Percentiles rank a stretch among this genome's conserved stretches.
Conservation (phyloP, 2,797 vertebrate genomes). For the Mallotus villosus region DNA sequence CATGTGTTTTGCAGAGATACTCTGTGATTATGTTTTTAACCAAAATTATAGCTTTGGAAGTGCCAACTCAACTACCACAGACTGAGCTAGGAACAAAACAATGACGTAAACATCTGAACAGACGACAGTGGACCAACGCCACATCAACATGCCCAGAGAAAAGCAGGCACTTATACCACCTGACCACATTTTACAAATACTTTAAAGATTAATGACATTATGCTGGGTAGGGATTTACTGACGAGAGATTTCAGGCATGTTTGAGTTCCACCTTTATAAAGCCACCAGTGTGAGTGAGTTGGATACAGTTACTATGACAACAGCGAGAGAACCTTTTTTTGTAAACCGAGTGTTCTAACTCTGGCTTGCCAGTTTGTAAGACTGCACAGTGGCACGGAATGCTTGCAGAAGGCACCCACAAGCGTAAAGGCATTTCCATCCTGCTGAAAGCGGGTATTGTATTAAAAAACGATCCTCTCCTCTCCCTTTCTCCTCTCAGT, state of each 20-base stretch:
- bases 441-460: background rate
- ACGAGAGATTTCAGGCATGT: too few species aligned
- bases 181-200: too few species aligned
- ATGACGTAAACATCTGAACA: constrained; percentile 50
- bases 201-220: too few species aligned
- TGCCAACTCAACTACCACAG: constrained; percentile 22
- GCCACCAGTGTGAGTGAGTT: background rate
- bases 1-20: constrained; percentile 17
- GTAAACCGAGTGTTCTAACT: too few species aligned
- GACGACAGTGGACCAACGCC: background rate
- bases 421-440: background rate
- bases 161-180: too few species aligned
- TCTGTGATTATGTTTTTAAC: constrained; percentile 45
- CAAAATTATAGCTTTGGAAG: constrained; percentile 47
- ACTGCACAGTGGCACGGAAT: background rate
- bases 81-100: constrained; percentile 33
- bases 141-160: background rate
- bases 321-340: too few species aligned
- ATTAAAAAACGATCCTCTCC: background rate
- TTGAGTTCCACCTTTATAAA: too few species aligned
- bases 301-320: background rate
- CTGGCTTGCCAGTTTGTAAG: background rate
- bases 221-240: too few species aligned
- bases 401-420: background rate
- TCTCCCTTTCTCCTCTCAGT: background rate